Percentiles rank a stretch among this genome's conserved stretches.
phyloP scores from a whole-genome alignment of 1,140 invertebrate genomes.

The Semibalanus balanoides region DNA sequence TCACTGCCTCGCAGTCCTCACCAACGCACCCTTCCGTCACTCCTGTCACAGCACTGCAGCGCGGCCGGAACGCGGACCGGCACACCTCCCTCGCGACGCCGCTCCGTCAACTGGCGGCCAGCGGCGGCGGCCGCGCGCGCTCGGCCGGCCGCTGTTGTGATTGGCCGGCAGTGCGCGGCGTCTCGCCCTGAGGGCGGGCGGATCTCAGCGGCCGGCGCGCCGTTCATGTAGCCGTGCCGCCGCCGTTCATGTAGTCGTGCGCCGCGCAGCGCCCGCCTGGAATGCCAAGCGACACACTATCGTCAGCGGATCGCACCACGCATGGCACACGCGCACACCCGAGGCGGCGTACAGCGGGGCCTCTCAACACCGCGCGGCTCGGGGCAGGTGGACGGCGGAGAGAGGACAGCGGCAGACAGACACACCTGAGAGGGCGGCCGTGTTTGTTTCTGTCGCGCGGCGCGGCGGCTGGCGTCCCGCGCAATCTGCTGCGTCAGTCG shows the following conservation, averaged over 20 bases:
- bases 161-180: not conserved
- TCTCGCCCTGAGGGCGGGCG: not conserved
- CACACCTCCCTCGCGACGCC: not conserved
- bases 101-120: not conserved
- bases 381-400: too few species aligned
- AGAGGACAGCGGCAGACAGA: too few species aligned
- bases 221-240: not conserved
- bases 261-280: too few species aligned
- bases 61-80: not conserved
- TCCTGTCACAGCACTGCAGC: not conserved
- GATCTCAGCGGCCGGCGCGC: not conserved
- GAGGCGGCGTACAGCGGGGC: too few species aligned
- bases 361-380: too few species aligned
- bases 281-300: not conserved
- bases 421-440: not conserved
- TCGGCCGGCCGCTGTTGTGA: not conserved
- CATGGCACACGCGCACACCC: not conserved
- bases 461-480: too few species aligned
- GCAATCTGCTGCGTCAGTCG: not conserved
- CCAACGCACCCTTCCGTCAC: too few species aligned
- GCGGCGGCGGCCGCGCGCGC: too few species aligned
- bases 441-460: not conserved
- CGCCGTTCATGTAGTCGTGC: too few species aligned
- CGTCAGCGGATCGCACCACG: not conserved
- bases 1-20: too few species aligned